Percentiles rank a stretch among this genome's conserved stretches.
phyloP scores from a whole-genome alignment of 1,140 invertebrate species.

The Dinoponera quadriceps region DNA sequence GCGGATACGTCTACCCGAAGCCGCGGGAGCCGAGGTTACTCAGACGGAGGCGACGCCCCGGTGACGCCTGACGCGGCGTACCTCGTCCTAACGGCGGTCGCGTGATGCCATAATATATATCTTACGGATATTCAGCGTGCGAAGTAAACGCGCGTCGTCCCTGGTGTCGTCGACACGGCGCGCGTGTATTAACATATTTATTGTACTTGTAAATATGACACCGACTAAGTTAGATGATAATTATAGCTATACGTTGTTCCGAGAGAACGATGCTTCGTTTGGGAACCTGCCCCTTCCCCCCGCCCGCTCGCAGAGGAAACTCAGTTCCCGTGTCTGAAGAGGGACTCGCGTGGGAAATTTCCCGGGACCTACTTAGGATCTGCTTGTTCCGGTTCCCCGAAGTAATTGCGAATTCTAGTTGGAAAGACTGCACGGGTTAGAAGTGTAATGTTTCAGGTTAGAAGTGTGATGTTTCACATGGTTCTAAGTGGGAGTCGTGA shows the following conservation, averaged over 20 bases:
- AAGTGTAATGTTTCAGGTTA: too few relatives aligned
- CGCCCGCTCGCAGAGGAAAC: slow-evolving; percentile 29
- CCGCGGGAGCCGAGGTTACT: slow-evolving; percentile 82
- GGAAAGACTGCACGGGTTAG: too few relatives aligned
- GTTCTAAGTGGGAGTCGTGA: too few relatives aligned
- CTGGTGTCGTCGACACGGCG: neutral
- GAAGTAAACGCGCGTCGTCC: slow-evolving; percentile 27
- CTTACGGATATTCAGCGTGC: slow-evolving; percentile 44
- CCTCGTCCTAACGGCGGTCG: slow-evolving; percentile 66
- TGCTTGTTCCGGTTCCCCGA: too few relatives aligned
- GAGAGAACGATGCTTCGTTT: slow-evolving; percentile 64
- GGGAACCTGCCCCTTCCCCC: slow-evolving; percentile 23
- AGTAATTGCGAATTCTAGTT: too few relatives aligned
- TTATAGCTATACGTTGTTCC: slow-evolving; percentile 50
- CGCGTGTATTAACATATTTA: slow-evolving; percentile 69
- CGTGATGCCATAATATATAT: slow-evolving; percentile 76
- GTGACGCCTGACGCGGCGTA: slow-evolving; percentile 67
- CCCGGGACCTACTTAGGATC: too few relatives aligned
- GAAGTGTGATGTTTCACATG: too few relatives aligned
- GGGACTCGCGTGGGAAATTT: too few relatives aligned
- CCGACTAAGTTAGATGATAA: slow-evolving; percentile 66
- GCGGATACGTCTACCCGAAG: slow-evolving; percentile 81
- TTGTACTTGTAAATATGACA: slow-evolving; percentile 75
- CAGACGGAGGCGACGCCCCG: slow-evolving; percentile 83
- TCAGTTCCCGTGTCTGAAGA: too few relatives aligned